phyloP scores from a whole-genome alignment of 1,140 invertebrate species.

The Drosophila bocqueti region DNA sequence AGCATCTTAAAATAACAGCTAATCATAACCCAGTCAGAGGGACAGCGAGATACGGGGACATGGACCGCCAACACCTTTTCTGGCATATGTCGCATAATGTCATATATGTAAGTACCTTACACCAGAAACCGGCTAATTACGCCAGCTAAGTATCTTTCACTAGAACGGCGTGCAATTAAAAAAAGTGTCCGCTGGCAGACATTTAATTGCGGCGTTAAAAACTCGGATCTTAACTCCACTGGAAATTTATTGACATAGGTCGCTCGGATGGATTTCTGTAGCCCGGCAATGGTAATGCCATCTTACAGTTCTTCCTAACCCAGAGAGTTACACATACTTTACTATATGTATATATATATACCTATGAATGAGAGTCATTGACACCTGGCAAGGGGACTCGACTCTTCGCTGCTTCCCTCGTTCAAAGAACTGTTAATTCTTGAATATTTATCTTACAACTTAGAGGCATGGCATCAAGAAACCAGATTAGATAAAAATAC shows the following conservation, averaged over 20 bases:
- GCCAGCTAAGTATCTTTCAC: constrained; percentile 46
- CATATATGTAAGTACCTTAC: background rate
- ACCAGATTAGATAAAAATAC: constrained; percentile 41
- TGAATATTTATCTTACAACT: constrained; percentile 29
- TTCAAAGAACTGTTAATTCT: constrained; percentile 20
- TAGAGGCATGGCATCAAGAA: constrained; percentile 34
- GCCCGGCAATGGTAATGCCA: constrained; percentile 14
- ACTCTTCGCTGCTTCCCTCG: constrained; percentile 6
- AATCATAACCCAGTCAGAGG: background rate
- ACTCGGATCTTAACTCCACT: constrained; percentile 22
- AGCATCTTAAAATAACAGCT: constrained; percentile 6
- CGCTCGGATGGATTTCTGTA: constrained; percentile 35
- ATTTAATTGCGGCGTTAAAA: constrained; percentile 61
- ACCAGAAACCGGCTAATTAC: constrained; percentile 47
- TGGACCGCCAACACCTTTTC: constrained; percentile 29
- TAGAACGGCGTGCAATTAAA: constrained; percentile 66
- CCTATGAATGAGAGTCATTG: constrained; percentile 52
- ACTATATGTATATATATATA: background rate
- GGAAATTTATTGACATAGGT: constrained; percentile 64
- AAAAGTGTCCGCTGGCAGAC: constrained; percentile 48
- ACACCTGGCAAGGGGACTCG: constrained; percentile 17
- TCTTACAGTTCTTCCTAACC: constrained; percentile 31
- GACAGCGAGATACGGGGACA: background rate
- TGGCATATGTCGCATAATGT: constrained; percentile 12
- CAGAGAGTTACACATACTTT: constrained; percentile 15